phyloP scores from a whole-genome alignment of 1,140 invertebrate species.

The Drosophila nannoptera region DNA sequence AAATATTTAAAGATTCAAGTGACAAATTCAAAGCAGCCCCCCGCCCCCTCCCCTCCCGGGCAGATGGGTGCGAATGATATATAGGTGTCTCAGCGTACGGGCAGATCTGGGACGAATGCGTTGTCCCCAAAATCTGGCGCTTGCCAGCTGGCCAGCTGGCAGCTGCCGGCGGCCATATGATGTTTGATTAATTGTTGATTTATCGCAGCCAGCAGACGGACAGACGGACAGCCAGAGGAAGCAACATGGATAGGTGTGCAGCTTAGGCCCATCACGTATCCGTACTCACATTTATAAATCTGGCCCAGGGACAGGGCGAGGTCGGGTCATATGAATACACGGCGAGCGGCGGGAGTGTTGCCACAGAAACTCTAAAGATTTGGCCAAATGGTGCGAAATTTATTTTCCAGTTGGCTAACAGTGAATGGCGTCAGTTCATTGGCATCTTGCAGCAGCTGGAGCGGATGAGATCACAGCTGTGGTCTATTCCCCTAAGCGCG shows the following conservation, averaged over 20 bases:
- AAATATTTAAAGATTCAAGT: too few species aligned
- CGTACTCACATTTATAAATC: constrained; percentile 54
- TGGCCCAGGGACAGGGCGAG: constrained; percentile 13
- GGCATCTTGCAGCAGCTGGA: constrained; percentile 63
- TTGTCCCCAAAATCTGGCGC: constrained; percentile 26
- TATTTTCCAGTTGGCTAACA: constrained; percentile 53
- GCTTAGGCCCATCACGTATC: constrained; percentile 43
- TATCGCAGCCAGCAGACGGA: constrained; percentile 45
- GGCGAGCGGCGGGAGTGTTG: constrained; percentile 25
- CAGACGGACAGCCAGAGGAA: constrained; percentile 20
- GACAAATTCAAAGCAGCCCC: too few species aligned
- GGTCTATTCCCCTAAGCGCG: constrained; percentile 4
- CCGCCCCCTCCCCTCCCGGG: too few species aligned
- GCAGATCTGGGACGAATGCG: constrained; percentile 3
- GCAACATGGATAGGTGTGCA: background rate
- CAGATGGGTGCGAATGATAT: constrained; percentile 9
- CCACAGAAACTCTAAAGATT: constrained; percentile 46
- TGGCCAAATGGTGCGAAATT: constrained; percentile 70
- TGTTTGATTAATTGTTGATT: constrained; percentile 74
- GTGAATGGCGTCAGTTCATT: constrained; percentile 52
- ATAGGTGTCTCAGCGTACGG: constrained; percentile 4
- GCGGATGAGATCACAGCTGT: constrained; percentile 25
- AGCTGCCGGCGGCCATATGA: constrained; percentile 47
- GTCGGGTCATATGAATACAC: constrained; percentile 51
- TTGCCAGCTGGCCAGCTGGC: constrained; percentile 20